phyloP scores from a whole-genome alignment of 2,113 vertebrate genomes.

The Erinaceus europaeus region DNA sequence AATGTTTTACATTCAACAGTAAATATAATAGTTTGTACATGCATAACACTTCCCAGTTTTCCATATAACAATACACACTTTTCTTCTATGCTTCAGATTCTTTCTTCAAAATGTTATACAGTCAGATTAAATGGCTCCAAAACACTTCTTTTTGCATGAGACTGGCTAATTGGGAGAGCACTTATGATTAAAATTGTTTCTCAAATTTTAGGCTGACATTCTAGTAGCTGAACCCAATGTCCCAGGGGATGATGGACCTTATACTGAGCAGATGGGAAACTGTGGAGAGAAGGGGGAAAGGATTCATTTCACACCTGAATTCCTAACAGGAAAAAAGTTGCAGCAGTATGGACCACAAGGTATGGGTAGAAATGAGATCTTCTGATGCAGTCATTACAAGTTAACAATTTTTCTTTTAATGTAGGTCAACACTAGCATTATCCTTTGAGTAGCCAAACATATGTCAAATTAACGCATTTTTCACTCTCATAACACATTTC shows the following conservation, averaged over 20 bases:
- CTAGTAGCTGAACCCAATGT: constrained; percentile 67
- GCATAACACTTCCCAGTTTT: too few species aligned
- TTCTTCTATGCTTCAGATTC: neutral
- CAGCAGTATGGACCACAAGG: constrained; percentile 80
- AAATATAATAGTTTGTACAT: too few species aligned
- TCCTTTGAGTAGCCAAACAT: neutral
- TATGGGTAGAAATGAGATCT: constrained; percentile 43
- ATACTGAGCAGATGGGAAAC: constrained; percentile 76
- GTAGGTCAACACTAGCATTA: neutral
- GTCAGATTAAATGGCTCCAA: neutral
- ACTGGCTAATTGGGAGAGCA: neutral
- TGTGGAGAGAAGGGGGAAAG: constrained; percentile 77
- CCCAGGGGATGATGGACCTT: constrained; percentile 70
- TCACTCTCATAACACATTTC: neutral
- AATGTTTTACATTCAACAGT: too few species aligned
- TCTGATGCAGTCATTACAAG: neutral
- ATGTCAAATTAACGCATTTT: constrained; percentile 13
- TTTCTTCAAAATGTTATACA: neutral
- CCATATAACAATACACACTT: too few species aligned
- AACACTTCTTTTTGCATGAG: neutral
- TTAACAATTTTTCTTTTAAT: neutral
- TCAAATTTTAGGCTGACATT: constrained; percentile 80
- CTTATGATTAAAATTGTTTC: neutral
- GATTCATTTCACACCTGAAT: constrained; percentile 81
- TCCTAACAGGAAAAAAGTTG: constrained; percentile 67